Evolutionary conservation across 1,140 invertebrate species (phyloP), one percentile per base, ranked within the genome.

Genomic region (Lordiphosa collinella): DNA sequence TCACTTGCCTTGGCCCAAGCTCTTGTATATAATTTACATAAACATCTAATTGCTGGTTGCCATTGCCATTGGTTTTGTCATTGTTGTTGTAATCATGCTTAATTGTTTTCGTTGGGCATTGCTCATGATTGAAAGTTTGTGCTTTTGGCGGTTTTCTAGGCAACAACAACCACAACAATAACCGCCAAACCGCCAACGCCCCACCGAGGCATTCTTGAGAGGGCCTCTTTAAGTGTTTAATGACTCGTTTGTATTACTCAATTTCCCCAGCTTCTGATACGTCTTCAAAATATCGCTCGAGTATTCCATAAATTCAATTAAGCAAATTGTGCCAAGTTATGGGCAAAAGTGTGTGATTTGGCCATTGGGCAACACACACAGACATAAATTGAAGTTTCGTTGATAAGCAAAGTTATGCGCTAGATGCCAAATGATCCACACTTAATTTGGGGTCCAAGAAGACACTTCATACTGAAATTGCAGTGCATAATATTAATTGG

Each of bases 61-160:
- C 58, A 78, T 75, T 56, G 69, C 48, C 56, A 34, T 61, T 51
- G 48, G 41, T 29, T 25, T 38, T 54, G 43, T 52, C 69, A 51
- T 44, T 63, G 50, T 79, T 79, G 65, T 60, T 75, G 74, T 79
- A 79, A 79, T 79, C 70, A 80, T 79, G 76, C 64, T 75, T 80
- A 79, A 79, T 79, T 79, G 75, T 79, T 79, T 79, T 79, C 76
- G 75, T 66, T 82, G 70, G 65, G 65, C 71, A 75, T 80, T 82
- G 51, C 70, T 82, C 54, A 75, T 82, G 75, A 82, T 80, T 82
- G 75, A 80, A 80, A 80, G 75, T 80, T 80, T 80, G 76, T 82
- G 75, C 75, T 75, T 54, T 18, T 57, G 56, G 75, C 55, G 70
- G 73, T 78, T 76, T 76, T 58, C 43, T 53, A 65, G 60, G 32